A percentile compares a stretch with the other conserved stretches of the same genome.
Conservation (phyloP, 2,797 vertebrate genomes). For the Thripadectes ignobilis region DNA sequence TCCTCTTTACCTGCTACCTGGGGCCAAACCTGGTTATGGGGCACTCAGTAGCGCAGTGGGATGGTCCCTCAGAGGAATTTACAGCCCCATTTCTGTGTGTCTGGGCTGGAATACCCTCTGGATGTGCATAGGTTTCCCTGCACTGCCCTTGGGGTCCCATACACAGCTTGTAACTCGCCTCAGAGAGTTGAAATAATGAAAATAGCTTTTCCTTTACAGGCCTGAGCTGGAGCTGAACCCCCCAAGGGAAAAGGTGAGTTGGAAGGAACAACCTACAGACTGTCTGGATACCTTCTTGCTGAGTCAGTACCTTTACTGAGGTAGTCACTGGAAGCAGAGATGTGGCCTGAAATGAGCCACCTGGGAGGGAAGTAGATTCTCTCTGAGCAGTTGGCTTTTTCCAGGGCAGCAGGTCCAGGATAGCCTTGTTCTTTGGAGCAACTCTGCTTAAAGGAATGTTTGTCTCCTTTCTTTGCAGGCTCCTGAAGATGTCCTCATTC, state of each 20-base stretch:
- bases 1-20: rapidly evolving
- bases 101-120: background rate
- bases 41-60: rapidly evolving
- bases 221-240: background rate
- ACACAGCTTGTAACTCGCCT: rapidly evolving
- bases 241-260: conserved; percentile 41
- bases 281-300: background rate
- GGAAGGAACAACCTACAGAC: rapidly evolving
- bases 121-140: background rate
- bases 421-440: background rate
- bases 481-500: background rate
- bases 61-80: rapidly evolving
- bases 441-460: background rate
- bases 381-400: background rate
- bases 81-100: background rate
- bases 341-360: background rate
- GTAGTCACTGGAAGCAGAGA: background rate
- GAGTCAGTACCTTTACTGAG: background rate
- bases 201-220: conserved; percentile 52
- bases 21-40: rapidly evolving
- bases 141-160: rapidly evolving
- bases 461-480: conserved; percentile 40
- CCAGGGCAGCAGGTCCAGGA: background rate
- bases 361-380: background rate
- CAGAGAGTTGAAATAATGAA: background rate